phyloP scores from a whole-genome alignment of 2,888 invertebrate species.

The Empis stercorea region DNA sequence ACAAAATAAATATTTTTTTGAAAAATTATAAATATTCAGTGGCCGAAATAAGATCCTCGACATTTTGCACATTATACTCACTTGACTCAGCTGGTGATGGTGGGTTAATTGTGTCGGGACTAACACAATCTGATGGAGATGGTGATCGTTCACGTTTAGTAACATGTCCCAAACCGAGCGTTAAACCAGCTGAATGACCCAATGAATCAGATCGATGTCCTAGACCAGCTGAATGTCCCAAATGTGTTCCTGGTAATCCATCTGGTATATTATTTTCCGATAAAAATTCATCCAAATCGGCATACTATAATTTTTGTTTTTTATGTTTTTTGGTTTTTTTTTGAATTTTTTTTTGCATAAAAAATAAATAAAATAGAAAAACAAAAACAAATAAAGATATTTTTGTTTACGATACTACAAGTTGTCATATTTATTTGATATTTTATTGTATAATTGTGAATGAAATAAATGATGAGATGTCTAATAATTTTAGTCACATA shows the following conservation, averaged over 20 bases:
- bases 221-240: conserved; percentile 35
- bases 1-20: not conserved
- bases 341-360: no score
- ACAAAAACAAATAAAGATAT: conserved; percentile 1
- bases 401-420: no score
- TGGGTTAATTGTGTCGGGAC: conserved; percentile 79
- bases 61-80: conserved; percentile 39
- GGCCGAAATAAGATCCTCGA: no score
- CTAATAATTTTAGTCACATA: no score
- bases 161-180: conserved; percentile 48
- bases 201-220: conserved; percentile 37
- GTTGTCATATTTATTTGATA: not conserved
- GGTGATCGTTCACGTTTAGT: conserved; percentile 75
- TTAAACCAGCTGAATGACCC: conserved; percentile 43
- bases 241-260: conserved; percentile 49
- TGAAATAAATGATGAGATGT: no score
- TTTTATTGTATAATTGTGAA: not conserved
- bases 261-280: conserved; percentile 91
- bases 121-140: conserved; percentile 78
- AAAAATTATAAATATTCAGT: not conserved
- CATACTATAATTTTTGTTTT: conserved; percentile 55
- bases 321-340: no score
- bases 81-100: conserved; percentile 83
- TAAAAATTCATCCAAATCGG: conserved; percentile 93
- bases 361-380: not conserved